Conservation (phyloP, 2,797 vertebrate genomes). For the Melanotaenia parkinsoni region DNA sequence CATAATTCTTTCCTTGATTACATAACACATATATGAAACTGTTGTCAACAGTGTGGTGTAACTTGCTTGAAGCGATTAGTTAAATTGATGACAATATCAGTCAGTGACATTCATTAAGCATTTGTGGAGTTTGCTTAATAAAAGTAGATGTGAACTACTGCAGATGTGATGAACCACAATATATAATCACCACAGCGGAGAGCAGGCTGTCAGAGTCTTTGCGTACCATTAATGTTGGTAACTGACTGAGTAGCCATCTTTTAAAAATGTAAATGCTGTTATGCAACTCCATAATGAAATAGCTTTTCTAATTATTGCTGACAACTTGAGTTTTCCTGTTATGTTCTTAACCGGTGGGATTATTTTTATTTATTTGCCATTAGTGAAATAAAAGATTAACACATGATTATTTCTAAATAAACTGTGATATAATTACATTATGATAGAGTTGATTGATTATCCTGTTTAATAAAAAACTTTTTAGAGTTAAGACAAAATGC, state of each 20-base stretch:
- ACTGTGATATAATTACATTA: constrained; percentile 1
- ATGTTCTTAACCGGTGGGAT: constrained; percentile 14
- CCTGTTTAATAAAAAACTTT: background rate
- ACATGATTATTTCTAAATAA: constrained; percentile 20
- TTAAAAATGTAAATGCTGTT: constrained; percentile 38
- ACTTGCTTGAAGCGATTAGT: constrained; percentile 52
- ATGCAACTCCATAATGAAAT: constrained; percentile 25
- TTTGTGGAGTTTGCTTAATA: constrained; percentile 37
- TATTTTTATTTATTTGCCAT: constrained; percentile 3
- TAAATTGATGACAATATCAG: constrained; percentile 64
- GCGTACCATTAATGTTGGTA: constrained; percentile 6
- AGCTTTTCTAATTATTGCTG: constrained; percentile 33
- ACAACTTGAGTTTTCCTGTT: constrained; percentile 14
- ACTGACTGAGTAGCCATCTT: background rate
- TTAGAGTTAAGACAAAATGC: background rate
- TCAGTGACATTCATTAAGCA: constrained; percentile 58
- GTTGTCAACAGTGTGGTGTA: constrained; percentile 28
- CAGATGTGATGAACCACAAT: constrained; percentile 17
- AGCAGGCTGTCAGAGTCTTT: constrained; percentile 1
- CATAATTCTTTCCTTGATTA: constrained; percentile 64
- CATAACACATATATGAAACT: constrained; percentile 52
- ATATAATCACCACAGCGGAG: constrained; percentile 17
- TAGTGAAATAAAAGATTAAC: background rate
- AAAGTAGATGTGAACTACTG: constrained; percentile 35
- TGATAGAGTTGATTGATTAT: background rate